Conservation (phyloP, 2,797 vertebrate genomes). For the Acomys russatus region DNA sequence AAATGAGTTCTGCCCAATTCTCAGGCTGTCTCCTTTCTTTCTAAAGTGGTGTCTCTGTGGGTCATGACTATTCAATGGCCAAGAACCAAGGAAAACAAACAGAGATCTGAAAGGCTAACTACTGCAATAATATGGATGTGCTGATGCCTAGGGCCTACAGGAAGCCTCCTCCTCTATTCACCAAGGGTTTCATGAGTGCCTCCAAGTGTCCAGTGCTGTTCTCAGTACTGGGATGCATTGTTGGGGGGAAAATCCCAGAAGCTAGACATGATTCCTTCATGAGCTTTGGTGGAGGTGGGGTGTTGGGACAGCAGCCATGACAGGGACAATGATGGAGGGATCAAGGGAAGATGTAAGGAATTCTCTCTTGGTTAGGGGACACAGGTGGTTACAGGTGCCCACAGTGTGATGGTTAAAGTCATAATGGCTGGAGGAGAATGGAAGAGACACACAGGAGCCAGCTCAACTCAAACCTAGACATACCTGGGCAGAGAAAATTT, state of each 20-base stretch:
- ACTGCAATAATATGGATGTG: rapidly evolving
- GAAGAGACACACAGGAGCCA: too few relatives aligned
- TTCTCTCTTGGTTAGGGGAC: background rate
- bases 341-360: rapidly evolving
- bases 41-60: background rate
- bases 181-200: background rate
- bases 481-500: background rate
- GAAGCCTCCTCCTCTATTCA: background rate
- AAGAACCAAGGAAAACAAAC: constrained; percentile 45
- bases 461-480: background rate
- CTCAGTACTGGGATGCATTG: background rate
- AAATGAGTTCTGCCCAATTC: background rate
- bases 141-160: rapidly evolving
- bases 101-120: background rate
- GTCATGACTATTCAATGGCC: constrained; percentile 4
- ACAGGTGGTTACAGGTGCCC: background rate
- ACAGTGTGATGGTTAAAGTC: background rate
- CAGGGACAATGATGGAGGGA: background rate
- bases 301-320: rapidly evolving
- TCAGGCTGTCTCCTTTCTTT: background rate
- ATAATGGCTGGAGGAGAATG: background rate
- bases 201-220: background rate
- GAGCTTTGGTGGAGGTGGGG: background rate
- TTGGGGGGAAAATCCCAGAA: too few relatives aligned
- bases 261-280: background rate